A percentile compares a stretch with the other conserved stretches of the same genome.
Evolutionary conservation across 2,888 invertebrate genomes (phyloP).

Genomic region (Mellilla xanthometata): DNA sequence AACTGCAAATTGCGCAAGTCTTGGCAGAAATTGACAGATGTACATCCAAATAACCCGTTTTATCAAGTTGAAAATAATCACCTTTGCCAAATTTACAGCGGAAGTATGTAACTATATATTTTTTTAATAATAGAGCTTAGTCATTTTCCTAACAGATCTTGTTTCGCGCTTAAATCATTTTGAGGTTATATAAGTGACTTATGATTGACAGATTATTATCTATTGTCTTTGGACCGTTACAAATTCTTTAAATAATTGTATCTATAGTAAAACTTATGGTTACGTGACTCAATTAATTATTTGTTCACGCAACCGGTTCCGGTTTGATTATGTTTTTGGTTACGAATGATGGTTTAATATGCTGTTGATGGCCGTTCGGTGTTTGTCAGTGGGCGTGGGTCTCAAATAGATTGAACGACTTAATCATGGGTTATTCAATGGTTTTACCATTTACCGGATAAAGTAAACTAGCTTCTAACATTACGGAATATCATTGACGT

Average conservation of each 20-base stretch:
- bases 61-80: slow-evolving; percentile 26
- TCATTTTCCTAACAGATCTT: neutral
- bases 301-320: slow-evolving; percentile 56
- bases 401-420: slow-evolving; percentile 20
- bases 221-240: slow-evolving; percentile 26
- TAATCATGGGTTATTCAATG: slow-evolving; percentile 1
- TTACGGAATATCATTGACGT: no score
- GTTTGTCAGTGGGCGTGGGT: slow-evolving; percentile 25
- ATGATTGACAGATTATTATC: slow-evolving; percentile 7
- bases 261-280: slow-evolving; percentile 26
- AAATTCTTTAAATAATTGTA: slow-evolving; percentile 22
- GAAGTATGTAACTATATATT: slow-evolving; percentile 5
- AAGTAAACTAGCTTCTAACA: no score
- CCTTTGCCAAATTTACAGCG: slow-evolving; percentile 11
- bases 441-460: neutral
- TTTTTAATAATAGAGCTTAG: slow-evolving; percentile 7
- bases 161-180: slow-evolving; percentile 8
- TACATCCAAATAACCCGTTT: slow-evolving; percentile 34
- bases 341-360: slow-evolving; percentile 31
- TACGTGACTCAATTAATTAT: slow-evolving; percentile 58
- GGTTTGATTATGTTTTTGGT: slow-evolving; percentile 48
- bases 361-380: slow-evolving; percentile 19
- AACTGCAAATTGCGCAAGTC: slow-evolving; percentile 60
- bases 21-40: slow-evolving; percentile 56
- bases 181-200: slow-evolving; percentile 18